Evolutionary conservation across 2,888 invertebrate genomes (phyloP).

Genomic region (Cerceris ruficornis): DNA sequence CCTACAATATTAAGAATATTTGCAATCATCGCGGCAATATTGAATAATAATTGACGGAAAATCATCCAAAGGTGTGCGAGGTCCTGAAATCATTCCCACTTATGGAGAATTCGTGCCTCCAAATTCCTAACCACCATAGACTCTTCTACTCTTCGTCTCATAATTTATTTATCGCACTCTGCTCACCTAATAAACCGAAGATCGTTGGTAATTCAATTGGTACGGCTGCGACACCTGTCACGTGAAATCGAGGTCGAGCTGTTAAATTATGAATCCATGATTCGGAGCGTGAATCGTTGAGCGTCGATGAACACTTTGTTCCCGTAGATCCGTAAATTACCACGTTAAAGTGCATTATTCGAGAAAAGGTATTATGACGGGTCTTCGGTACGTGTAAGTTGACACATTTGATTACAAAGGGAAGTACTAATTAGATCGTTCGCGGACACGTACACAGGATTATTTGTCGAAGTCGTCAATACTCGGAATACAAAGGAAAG

Average conservation of each 20-base stretch:
- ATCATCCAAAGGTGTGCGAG: too few species aligned
- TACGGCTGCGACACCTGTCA: slow-evolving; percentile 18
- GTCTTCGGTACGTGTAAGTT: not conserved
- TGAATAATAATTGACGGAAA: too few species aligned
- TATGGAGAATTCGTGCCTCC: too few species aligned
- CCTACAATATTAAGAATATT: too few species aligned
- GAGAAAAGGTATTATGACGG: slow-evolving; percentile 8
- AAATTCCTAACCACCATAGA: too few species aligned
- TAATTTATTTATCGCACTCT: not conserved
- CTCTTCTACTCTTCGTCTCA: not conserved
- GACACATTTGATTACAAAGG: not conserved
- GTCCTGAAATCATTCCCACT: too few species aligned
- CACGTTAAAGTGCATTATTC: slow-evolving; percentile 7
- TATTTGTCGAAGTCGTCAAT: too few species aligned
- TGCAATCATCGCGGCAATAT: too few species aligned
- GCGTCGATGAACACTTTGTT: slow-evolving; percentile 21
- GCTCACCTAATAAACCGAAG: not conserved
- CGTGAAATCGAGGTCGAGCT: slow-evolving; percentile 26
- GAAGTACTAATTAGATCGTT: not conserved
- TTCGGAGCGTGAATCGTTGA: slow-evolving; percentile 31
- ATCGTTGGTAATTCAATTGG: slow-evolving; percentile 18
- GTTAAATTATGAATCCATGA: slow-evolving; percentile 42
- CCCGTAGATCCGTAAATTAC: not conserved
- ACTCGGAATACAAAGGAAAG: too few species aligned
- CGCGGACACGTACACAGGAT: not conserved